phyloP scores from a whole-genome alignment of 2,113 vertebrate species.

The Chunga burmeisteri region DNA sequence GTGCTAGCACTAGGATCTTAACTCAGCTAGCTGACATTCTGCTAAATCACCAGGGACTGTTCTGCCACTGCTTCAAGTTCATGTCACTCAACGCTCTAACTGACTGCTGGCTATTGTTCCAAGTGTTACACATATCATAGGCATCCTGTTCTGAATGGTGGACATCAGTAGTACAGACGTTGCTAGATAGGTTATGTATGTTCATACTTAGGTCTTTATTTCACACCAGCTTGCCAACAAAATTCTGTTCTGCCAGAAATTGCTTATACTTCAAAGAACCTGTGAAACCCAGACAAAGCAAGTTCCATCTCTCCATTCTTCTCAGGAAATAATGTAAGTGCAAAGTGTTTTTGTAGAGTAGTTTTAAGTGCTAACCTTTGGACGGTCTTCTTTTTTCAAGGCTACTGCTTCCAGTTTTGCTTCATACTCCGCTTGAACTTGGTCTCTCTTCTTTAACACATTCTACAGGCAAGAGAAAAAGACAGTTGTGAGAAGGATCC shows the following conservation, averaged over 20 bases:
- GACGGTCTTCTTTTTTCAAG: constrained; percentile 89
- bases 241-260: background rate
- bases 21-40: background rate
- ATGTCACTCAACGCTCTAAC: background rate
- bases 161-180: background rate
- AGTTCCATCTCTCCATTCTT: background rate
- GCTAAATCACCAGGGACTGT: background rate
- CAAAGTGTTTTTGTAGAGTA: background rate
- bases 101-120: background rate
- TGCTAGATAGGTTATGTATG: background rate
- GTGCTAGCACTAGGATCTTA: background rate
- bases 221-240: background rate
- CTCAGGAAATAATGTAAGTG: background rate
- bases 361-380: constrained; percentile 78
- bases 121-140: background rate
- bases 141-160: background rate
- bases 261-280: background rate
- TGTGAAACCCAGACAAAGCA: background rate
- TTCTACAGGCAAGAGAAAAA: constrained; percentile 74
- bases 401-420: constrained; percentile 89
- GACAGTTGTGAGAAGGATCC: background rate
- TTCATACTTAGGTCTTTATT: background rate
- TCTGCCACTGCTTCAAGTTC: background rate
- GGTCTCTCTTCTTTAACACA: constrained; percentile 94
- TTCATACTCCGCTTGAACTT: constrained; percentile 96